phyloP scores from a whole-genome alignment of 2,888 invertebrate species.

The Pandemis corylana region DNA sequence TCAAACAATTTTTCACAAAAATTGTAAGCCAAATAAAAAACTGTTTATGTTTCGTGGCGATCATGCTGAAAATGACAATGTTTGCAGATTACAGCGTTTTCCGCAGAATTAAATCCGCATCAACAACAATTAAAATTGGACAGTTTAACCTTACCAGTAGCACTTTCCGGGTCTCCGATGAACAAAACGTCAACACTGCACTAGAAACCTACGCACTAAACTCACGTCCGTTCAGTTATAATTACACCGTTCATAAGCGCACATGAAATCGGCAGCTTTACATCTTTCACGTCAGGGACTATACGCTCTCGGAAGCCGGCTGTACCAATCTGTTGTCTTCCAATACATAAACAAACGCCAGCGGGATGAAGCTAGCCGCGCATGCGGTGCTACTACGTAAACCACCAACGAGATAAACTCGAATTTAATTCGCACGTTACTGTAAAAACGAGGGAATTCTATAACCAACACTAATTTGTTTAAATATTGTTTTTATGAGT shows the following conservation, averaged over 20 bases:
- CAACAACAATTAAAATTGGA: background rate
- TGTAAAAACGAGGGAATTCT: background rate
- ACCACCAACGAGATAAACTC: constrained; percentile 18
- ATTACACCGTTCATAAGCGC: constrained; percentile 44
- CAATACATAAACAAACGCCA: constrained; percentile 82
- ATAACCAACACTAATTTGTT: background rate
- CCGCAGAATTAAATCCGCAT: constrained; percentile 17
- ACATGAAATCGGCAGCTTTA: constrained; percentile 54
- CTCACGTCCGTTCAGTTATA: constrained; percentile 37
- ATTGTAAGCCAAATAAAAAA: background rate
- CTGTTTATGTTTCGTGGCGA: background rate
- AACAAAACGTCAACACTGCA: constrained; percentile 67
- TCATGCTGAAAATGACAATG: background rate
- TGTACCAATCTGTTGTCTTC: constrained; percentile 82
- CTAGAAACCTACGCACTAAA: constrained; percentile 50
- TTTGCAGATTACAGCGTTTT: constrained; percentile 9
- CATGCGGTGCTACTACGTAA: constrained; percentile 48
- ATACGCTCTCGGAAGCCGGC: constrained; percentile 71
- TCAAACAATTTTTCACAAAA: too few species aligned
- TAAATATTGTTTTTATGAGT: background rate
- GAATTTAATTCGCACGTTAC: background rate
- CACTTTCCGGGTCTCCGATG: constrained; percentile 30
- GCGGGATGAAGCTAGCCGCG: constrained; percentile 77
- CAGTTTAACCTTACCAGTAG: constrained; percentile 26
- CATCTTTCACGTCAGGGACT: constrained; percentile 67